Evolutionary conservation across 2,797 vertebrate genomes (phyloP).

Genomic region (Oreochromis grahami): DNA sequence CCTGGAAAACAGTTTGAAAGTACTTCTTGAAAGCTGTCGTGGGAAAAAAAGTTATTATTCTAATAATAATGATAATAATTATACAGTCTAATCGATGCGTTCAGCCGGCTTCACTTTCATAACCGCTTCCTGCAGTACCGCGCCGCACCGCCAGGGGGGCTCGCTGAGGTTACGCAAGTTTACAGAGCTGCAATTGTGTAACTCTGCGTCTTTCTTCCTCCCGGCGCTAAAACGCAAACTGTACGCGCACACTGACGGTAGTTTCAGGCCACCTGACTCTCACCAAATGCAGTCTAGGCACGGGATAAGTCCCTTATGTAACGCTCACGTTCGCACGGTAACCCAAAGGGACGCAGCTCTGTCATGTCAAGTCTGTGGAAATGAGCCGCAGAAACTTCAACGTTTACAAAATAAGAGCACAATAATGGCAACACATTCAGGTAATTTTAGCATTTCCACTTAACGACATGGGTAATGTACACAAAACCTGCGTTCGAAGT

Average conservation of each 20-base stretch:
- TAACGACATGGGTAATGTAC: no score
- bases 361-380: neutral
- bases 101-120: neutral
- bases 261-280: neutral
- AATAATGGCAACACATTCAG: accelerated
- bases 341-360: neutral
- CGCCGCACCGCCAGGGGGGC: constrained; percentile 13
- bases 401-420: constrained; percentile 9
- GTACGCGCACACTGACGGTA: accelerated
- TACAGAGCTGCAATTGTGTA: constrained; percentile 62
- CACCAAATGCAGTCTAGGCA: neutral
- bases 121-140: constrained; percentile 12
- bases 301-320: constrained; percentile 27
- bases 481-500: accelerated
- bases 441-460: neutral
- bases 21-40: neutral
- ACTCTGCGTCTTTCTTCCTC: neutral
- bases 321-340: constrained; percentile 8
- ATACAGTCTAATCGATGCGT: neutral
- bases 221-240: neutral
- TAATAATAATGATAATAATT: neutral
- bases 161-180: constrained; percentile 68
- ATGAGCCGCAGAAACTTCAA: neutral
- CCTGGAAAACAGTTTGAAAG: neutral
- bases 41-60: neutral